Evolutionary conservation across 2,113 vertebrate genomes (phyloP), one percentile per base, ranked within the genome.

Genomic region (Syngnathus scovelli): DNA sequence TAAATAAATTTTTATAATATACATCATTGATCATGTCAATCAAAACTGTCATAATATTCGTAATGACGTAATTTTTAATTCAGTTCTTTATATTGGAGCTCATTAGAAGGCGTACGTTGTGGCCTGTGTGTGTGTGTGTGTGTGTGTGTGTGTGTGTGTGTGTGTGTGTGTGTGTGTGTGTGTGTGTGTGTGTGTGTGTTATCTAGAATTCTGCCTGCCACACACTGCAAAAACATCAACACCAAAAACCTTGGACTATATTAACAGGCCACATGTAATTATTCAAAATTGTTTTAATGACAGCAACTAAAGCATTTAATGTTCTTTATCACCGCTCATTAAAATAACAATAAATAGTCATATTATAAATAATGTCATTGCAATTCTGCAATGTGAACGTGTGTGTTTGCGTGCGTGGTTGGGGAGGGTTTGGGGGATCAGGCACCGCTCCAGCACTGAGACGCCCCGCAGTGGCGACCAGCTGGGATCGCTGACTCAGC

Each of bases 401-500:
- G 60, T n/a, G 59, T 41, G 38, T 41, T 41, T 61, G 59, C 13
- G 38, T 43, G 60, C 2, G 19, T 36, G n/a, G 18, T 23, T 61
- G 60, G 60, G 38, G 18, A 39, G 18, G 36, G 36, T 39, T 55
- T 1, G 41, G 68, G 67, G 73, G 64, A 67, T 54, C 72, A 37
- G 65, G 69, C 75, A 65, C 65, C 27, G 70, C 71, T 76, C 78
- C 84, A 90, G 93, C 88, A 85, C 90, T 88, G 92, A 82, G 85
- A 91, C 92, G 89, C 93, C 93, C 92, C 91, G 90, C 88, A 87
- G 93, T 91, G 93, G 93, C 74, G 77, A 75, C 44, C 72, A 61
- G 56, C 67, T 73, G 82, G 67, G 77, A 75, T 59, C 8, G 66
- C 77, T 39, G 67, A 68, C 72, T 78, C 70, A 68, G 66, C 68